Evolutionary conservation across 2,888 invertebrate species (phyloP).

Genomic region (Apocheima hispidaria): DNA sequence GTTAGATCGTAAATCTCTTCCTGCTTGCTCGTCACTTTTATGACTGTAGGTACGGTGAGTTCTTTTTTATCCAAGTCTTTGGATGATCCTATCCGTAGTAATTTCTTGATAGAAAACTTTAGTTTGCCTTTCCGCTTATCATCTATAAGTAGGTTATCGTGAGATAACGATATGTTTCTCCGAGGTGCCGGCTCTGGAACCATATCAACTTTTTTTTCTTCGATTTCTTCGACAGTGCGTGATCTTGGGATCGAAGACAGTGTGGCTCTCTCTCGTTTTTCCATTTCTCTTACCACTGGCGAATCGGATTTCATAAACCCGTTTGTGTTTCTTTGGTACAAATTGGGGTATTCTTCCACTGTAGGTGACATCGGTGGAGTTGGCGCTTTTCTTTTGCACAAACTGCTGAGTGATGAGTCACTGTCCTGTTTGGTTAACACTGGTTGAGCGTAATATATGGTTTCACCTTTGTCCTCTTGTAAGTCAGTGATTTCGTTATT

Average conservation of each 20-base stretch:
- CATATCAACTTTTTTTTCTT: slow-evolving; percentile 63
- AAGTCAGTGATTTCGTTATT: slow-evolving; percentile 73
- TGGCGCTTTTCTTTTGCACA: slow-evolving; percentile 91
- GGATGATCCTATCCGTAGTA: slow-evolving; percentile 91
- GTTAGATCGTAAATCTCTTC: slow-evolving; percentile 86
- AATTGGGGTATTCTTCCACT: slow-evolving; percentile 79
- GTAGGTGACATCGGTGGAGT: slow-evolving; percentile 88
- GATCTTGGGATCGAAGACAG: slow-evolving; percentile 62
- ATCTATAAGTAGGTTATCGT: slow-evolving; percentile 88
- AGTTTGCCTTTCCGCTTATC: slow-evolving; percentile 89
- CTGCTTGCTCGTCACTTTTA: slow-evolving; percentile 81
- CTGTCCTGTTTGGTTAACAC: slow-evolving; percentile 86
- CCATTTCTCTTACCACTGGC: slow-evolving; percentile 90
- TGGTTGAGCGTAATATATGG: slow-evolving; percentile 79
- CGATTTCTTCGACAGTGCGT: slow-evolving; percentile 68
- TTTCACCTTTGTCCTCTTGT: slow-evolving; percentile 72
- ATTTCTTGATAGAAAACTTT: slow-evolving; percentile 93
- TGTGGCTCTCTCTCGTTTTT: slow-evolving; percentile 89
- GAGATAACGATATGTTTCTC: slow-evolving; percentile 90
- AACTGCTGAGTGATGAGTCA: slow-evolving; percentile 81
- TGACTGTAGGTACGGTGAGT: slow-evolving; percentile 68
- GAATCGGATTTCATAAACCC: slow-evolving; percentile 87
- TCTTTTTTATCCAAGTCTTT: slow-evolving; percentile 89
- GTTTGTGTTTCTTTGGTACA: slow-evolving; percentile 87
- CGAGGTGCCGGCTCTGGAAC: slow-evolving; percentile 89